Base-by-base conservation (phyloP, 2,888 invertebrate genomes). In the Galeruca laticollis region DNA sequence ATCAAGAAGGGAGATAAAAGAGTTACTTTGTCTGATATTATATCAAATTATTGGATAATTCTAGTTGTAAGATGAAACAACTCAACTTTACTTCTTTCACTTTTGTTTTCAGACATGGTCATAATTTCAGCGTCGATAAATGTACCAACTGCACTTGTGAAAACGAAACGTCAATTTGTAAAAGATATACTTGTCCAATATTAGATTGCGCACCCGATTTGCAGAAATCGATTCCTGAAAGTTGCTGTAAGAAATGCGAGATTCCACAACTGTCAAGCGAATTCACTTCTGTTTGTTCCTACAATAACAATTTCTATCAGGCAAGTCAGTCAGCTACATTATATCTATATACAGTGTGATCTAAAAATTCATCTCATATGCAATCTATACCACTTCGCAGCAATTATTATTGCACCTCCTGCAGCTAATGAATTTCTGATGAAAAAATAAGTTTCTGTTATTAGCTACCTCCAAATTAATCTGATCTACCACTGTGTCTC, bases 141-240 rank as follows among this genome's bases (percentile, higher is more conserved):
- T 98, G 97, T 86, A 96, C 97, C 0, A 90, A 90, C 61, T 98
- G 98, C 86, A 90, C 89, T 10, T 98, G 97, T 82, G 83, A 88
- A 77, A 93, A 94, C 78, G 93, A 94, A 52, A 95, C 94, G 4
- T 91, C 94, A 0, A 88, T 94, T 60, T 97, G 97, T 85, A 89
- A 89, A 68, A 88, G 95, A 13, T 89, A 91, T 76, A 93, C 95
- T 0, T 98, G 98, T 79, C 96, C 97, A 0, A 93, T 96, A n/a
- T 88, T 97, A 69, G 94, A 96, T 80, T 98, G 97, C 73, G 90
- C 93, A 0, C 88, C 90, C 0, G 92, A 92, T 31, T 86, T 91
- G 75, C 93, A 91, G 78, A 90, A 90, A 61, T 88, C 88, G 0
- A 86, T 88, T 4, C 89, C 90, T 0, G 91, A 90, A 2, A 91